These are phyloP conservation scores for Pelecanus crispus DNA, from an alignment of 2,113 vertebrate species.

Conservation along the genomic window DNA sequence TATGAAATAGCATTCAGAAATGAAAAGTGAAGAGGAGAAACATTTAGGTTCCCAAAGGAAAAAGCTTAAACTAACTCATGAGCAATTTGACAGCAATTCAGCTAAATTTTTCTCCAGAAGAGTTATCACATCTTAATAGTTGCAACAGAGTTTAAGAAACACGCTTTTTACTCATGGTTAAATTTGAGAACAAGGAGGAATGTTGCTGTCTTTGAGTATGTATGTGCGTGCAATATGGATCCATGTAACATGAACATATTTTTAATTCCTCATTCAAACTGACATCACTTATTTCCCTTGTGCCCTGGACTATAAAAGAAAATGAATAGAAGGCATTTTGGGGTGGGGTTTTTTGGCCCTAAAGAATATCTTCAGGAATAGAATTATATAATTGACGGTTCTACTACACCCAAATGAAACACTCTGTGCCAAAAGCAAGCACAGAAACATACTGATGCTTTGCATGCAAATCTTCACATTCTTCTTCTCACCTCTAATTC, in stretches of 20 bases:
- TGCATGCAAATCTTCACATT: not conserved
- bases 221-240: fast-evolving
- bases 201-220: not conserved
- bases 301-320: not conserved
- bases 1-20: not conserved
- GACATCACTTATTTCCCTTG: not conserved
- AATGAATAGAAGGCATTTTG: not conserved
- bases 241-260: not conserved
- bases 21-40: not conserved
- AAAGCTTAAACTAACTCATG: not conserved
- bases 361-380: not conserved
- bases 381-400: not conserved
- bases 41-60: not conserved
- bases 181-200: not conserved
- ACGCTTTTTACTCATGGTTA: not conserved
- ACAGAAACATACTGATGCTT: not conserved
- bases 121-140: not conserved
- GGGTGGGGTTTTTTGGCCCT: not conserved
- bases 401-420: not conserved
- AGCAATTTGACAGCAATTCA: not conserved
- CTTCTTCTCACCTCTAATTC: not conserved
- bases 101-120: not conserved
- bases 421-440: not conserved
- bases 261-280: not conserved
- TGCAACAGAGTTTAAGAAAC: not conserved